phyloP scores from a whole-genome alignment of 37 sponge, comb jelly and placozoan species.

The Oscarella lobularis region DNA sequence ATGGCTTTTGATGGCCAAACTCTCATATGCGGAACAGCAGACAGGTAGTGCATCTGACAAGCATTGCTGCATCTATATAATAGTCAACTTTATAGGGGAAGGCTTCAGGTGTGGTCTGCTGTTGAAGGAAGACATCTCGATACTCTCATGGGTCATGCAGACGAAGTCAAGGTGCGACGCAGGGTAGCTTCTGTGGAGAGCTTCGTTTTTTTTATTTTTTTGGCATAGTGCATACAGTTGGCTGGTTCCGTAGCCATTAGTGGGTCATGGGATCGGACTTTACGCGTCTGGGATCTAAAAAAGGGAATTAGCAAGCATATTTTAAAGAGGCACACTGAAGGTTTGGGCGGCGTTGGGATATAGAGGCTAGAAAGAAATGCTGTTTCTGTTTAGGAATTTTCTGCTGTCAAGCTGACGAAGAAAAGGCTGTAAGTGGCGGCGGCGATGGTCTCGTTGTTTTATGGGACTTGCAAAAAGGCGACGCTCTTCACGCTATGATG shows the following conservation, averaged over 20 bases:
- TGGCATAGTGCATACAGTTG: background rate
- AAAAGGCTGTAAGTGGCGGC: conserved; percentile 47
- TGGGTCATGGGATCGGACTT: background rate
- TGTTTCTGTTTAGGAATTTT: conserved; percentile 27
- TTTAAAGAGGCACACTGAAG: background rate
- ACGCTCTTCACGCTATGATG: conserved; percentile 12
- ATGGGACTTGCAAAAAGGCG: conserved; percentile 51
- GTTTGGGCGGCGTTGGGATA: too few species aligned
- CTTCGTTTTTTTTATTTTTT: background rate
- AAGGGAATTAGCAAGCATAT: background rate
- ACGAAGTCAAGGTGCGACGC: background rate
- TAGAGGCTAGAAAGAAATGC: too few species aligned
- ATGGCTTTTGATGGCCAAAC: background rate
- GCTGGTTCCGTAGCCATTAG: background rate
- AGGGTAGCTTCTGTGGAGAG: background rate
- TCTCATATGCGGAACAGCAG: background rate
- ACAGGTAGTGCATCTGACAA: too few species aligned
- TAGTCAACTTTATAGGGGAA: too few species aligned
- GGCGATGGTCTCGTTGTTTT: conserved; percentile 48
- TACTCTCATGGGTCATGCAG: background rate
- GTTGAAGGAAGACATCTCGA: background rate
- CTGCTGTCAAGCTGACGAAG: conserved; percentile 22
- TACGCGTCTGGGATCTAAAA: background rate
- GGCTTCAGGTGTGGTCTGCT: background rate
- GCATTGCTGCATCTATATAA: too few species aligned